These are phyloP conservation scores for Globia sparganii DNA, from an alignment of 2,888 invertebrate species.

Conservation along the genomic window DNA sequence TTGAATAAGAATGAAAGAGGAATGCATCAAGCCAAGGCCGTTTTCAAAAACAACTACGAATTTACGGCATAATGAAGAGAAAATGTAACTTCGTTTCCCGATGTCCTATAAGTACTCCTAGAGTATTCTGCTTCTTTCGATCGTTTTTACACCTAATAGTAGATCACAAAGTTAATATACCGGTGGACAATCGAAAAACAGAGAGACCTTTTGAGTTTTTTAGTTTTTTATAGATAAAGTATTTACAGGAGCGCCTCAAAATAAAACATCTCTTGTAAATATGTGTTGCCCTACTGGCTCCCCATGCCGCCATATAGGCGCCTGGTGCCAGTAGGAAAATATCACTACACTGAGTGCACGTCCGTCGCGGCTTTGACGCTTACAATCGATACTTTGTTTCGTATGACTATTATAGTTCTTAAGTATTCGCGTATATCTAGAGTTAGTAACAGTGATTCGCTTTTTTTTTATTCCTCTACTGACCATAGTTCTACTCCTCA, in stretches of 20 bases:
- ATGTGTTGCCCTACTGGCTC: background rate
- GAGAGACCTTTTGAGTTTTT: no score
- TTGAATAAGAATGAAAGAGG: background rate
- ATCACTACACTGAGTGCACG: background rate
- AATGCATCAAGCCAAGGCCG: background rate
- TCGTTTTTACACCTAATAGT: background rate
- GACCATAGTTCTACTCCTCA: background rate
- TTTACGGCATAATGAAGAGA: background rate
- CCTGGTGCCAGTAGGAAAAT: conserved; percentile 4
- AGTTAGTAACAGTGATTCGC: conserved; percentile 21
- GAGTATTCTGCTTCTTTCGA: background rate
- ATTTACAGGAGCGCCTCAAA: background rate
- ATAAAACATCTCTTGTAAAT: conserved; percentile 10
- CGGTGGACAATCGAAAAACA: background rate
- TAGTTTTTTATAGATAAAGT: background rate
- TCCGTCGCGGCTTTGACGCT: conserved; percentile 1
- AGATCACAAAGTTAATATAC: background rate
- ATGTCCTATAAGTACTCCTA: no score
- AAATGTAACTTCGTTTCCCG: background rate
- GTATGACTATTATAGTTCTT: background rate
- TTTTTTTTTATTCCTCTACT: background rate
- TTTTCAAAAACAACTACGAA: background rate
- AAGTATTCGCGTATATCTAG: background rate
- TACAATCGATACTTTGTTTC: background rate
- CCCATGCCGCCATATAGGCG: background rate